phyloP scores from a whole-genome alignment of 1,140 invertebrate species.

The Hylyphantes graminicola region DNA sequence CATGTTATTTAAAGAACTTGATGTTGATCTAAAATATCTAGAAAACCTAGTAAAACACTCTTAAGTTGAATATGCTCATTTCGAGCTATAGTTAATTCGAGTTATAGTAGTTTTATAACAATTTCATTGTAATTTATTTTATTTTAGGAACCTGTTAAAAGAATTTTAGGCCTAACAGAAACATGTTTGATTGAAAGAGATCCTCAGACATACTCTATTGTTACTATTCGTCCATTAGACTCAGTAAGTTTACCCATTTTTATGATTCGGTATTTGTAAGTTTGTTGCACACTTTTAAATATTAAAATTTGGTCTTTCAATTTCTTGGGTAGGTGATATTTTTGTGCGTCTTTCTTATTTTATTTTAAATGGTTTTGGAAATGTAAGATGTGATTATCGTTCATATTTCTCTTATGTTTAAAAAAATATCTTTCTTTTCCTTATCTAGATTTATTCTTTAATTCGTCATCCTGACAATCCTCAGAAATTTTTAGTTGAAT shows the following conservation, averaged over 20 bases:
- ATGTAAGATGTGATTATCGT: too few relatives aligned
- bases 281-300: background rate
- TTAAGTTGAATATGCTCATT: too few relatives aligned
- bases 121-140: background rate
- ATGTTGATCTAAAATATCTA: background rate
- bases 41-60: too few relatives aligned
- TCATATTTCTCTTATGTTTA: background rate
- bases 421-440: background rate
- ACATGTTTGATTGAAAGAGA: conserved; percentile 96
- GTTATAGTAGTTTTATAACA: too few relatives aligned
- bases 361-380: background rate
- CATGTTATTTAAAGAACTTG: background rate
- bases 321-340: background rate
- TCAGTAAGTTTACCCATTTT: conserved; percentile 74
- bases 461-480: conserved; percentile 90
- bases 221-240: conserved; percentile 86
- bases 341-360: background rate
- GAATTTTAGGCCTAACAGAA: conserved; percentile 95
- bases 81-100: too few relatives aligned
- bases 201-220: conserved; percentile 93
- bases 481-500: conserved; percentile 94
- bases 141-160: conserved; percentile 72
- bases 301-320: background rate
- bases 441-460: conserved; percentile 79
- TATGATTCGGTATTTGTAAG: background rate